A percentile compares a stretch with the other conserved stretches of the same genome.
These are phyloP conservation scores for Lota lota DNA, from an alignment of 2,113 vertebrate genomes.

Conservation along the genomic window DNA sequence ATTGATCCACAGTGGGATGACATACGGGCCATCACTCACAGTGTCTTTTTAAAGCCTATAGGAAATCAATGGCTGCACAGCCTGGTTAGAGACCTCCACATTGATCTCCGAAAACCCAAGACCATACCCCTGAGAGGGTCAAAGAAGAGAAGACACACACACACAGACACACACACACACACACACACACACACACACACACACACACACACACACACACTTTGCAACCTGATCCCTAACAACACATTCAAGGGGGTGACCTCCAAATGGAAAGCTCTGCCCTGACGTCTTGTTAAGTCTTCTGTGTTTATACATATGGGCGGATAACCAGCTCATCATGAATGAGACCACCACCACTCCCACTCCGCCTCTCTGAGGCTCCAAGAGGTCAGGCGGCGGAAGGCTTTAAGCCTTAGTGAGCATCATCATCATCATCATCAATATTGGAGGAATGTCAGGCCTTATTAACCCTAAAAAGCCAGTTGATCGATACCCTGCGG, in stretches of 20 bases:
- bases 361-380: conserved; percentile 31
- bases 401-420: conserved; percentile 59
- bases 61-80: conserved; percentile 70
- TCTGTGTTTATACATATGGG: conserved; percentile 52
- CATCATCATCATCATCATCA: conserved; percentile 58
- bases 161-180: conserved; percentile 12
- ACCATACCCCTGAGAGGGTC: conserved; percentile 40
- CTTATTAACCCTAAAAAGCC: conserved; percentile 73
- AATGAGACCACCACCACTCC: too few relatives aligned
- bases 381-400: conserved; percentile 18
- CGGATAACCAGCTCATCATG: conserved; percentile 19
- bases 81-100: conserved; percentile 73
- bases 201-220: conserved; percentile 1
- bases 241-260: conserved; percentile 50
- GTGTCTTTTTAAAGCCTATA: conserved; percentile 63
- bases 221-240: conserved; percentile 38
- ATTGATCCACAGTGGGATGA: conserved; percentile 73
- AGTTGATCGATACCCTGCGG: conserved; percentile 55
- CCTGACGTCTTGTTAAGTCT: conserved; percentile 27
- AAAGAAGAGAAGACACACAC: not conserved
- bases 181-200: not conserved
- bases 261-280: conserved; percentile 34
- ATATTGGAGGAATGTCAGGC: conserved; percentile 54
- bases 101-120: conserved; percentile 61
- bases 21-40: conserved; percentile 71